phyloP scores from a whole-genome alignment of 2,113 vertebrate species.

The Pangasianodon hypophthalmus region DNA sequence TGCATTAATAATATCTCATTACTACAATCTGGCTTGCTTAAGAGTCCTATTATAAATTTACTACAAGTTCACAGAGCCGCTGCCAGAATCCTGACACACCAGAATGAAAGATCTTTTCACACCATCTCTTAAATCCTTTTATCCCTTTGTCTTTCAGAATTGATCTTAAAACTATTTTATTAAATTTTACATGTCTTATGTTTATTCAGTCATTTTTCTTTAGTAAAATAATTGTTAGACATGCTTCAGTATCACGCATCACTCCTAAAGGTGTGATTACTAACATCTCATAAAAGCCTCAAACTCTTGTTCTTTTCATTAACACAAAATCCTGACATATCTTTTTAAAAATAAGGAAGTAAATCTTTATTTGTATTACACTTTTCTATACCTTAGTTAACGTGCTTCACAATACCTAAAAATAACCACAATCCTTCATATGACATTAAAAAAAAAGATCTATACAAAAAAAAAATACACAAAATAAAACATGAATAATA shows the following conservation, averaged over 20 bases:
- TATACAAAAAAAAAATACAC: no score
- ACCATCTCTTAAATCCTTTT: neutral
- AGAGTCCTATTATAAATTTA: neutral
- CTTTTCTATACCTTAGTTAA: no score
- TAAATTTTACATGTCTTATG: neutral
- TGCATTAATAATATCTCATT: slow-evolving; percentile 10
- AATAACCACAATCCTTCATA: no score
- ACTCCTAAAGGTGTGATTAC: neutral
- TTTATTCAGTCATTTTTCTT: neutral
- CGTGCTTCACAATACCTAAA: no score
- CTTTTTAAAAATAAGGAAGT: neutral
- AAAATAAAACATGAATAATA: no score
- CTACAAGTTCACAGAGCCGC: neutral
- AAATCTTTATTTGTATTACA: no score
- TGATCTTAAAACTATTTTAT: neutral
- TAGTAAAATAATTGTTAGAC: neutral
- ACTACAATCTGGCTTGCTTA: neutral
- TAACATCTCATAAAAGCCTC: neutral
- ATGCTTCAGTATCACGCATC: neutral
- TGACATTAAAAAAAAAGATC: no score
- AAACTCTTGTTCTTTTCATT: neutral
- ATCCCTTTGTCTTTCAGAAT: neutral
- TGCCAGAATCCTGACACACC: neutral
- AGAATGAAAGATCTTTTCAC: neutral
- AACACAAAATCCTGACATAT: neutral